These are phyloP conservation scores for Netelia virgata DNA, from an alignment of 2,888 invertebrate genomes.

Conservation along the genomic window DNA sequence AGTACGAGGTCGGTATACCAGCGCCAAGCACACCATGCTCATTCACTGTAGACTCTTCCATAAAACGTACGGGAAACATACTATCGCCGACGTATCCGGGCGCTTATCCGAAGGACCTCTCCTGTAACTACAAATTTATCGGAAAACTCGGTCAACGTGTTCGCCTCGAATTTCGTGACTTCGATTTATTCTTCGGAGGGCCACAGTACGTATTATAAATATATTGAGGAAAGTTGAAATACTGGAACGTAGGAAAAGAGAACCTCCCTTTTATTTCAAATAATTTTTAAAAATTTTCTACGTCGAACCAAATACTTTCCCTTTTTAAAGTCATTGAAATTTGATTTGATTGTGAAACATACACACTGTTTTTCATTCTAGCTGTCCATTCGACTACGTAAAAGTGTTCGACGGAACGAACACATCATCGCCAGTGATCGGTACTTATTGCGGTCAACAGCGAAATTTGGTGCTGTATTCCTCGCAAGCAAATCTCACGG, in stretches of 20 bases:
- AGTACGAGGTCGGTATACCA: conserved; percentile 96
- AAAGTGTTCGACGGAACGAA: conserved; percentile 98
- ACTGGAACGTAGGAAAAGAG: too few relatives aligned
- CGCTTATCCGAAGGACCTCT: conserved; percentile 98
- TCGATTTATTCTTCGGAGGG: conserved; percentile 99
- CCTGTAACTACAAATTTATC: conserved; percentile 96
- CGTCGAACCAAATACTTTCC: too few relatives aligned
- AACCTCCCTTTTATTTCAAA: too few relatives aligned
- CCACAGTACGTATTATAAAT: conserved; percentile 93
- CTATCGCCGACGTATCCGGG: conserved; percentile 99
- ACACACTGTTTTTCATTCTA: conserved; percentile 81
- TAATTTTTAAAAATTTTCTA: too few relatives aligned
- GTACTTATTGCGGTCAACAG: conserved; percentile 98
- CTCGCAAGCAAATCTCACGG: conserved; percentile 95
- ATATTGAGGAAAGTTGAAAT: too few relatives aligned
- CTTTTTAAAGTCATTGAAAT: neutral
- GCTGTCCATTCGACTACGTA: conserved; percentile 99
- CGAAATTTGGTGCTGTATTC: conserved; percentile 98
- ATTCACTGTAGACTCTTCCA: conserved; percentile 92
- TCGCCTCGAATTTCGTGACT: conserved; percentile 98
- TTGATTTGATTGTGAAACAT: neutral
- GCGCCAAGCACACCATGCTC: conserved; percentile 95
- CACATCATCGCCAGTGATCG: conserved; percentile 95
- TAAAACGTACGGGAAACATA: conserved; percentile 92
- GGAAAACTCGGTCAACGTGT: conserved; percentile 96